phyloP scores from a whole-genome alignment of 2,888 invertebrate genomes.

The Lasioglossum lativentre region DNA sequence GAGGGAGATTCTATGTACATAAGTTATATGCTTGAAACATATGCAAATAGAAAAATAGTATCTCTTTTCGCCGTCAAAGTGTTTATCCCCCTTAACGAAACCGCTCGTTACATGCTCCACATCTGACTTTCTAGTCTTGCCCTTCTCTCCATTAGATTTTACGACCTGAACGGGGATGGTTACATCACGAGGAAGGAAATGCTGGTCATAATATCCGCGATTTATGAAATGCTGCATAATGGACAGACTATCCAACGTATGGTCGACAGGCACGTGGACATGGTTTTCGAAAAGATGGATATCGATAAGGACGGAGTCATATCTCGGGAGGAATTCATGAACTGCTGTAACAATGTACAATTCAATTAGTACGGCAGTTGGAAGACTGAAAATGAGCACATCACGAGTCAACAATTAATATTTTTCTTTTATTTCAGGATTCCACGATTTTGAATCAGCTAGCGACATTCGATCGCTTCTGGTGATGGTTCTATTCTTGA shows the following conservation, averaged over 20 bases:
- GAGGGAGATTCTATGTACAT: background rate
- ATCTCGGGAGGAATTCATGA: conserved; percentile 79
- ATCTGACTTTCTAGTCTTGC: conserved; percentile 36
- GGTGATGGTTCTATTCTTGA: conserved; percentile 56
- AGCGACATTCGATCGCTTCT: conserved; percentile 73
- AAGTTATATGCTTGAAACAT: background rate
- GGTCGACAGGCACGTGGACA: conserved; percentile 77
- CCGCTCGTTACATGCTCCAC: background rate
- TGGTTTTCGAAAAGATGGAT: conserved; percentile 80
- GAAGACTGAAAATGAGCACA: background rate
- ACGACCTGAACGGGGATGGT: conserved; percentile 80
- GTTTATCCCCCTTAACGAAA: background rate
- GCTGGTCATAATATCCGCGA: conserved; percentile 76
- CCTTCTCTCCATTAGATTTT: conserved; percentile 70
- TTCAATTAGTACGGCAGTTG: conserved; percentile 4
- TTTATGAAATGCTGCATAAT: conserved; percentile 79
- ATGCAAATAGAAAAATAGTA: background rate
- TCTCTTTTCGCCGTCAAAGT: background rate
- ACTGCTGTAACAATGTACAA: conserved; percentile 78
- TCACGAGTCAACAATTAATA: background rate
- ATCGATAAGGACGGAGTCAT: conserved; percentile 78
- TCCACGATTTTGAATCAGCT: conserved; percentile 73
- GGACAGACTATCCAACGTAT: conserved; percentile 69
- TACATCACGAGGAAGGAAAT: conserved; percentile 80
- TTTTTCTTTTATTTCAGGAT: conserved; percentile 73